These are phyloP conservation scores for Parotia lawesii DNA, from an alignment of 2,113 vertebrate genomes.

Conservation along the genomic window DNA sequence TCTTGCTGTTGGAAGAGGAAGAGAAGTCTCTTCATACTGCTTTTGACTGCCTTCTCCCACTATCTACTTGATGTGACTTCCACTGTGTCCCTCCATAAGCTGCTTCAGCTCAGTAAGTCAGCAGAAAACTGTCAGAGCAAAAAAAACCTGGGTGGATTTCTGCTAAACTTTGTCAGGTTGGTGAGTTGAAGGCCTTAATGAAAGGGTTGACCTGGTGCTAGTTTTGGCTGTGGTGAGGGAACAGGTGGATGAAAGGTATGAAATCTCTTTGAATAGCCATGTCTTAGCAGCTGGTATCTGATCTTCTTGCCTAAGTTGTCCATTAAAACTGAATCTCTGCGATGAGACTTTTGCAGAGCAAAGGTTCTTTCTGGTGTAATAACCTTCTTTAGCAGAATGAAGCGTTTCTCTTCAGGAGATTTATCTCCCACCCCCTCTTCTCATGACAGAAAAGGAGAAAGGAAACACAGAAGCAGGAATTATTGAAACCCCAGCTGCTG, in stretches of 20 bases:
- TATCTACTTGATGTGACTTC: not conserved
- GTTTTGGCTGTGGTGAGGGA: not conserved
- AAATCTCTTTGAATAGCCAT: not conserved
- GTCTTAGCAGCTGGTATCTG: not conserved
- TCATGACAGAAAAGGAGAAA: not conserved
- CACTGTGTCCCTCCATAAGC: not conserved
- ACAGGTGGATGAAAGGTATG: not conserved
- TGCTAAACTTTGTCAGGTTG: not conserved
- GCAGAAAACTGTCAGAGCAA: not conserved
- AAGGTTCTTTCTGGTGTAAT: not conserved
- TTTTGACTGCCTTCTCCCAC: not conserved
- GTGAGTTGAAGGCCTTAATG: not conserved
- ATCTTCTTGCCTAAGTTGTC: not conserved
- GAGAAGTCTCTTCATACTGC: not conserved
- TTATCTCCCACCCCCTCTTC: not conserved
- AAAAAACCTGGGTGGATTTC: not conserved
- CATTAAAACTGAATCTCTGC: not conserved
- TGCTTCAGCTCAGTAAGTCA: not conserved
- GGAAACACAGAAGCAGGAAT: not conserved
- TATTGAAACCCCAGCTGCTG: not conserved
- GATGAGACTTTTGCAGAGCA: not conserved
- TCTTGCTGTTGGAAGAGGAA: not conserved
- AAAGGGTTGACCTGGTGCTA: not conserved
- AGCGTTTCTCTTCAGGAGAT: not conserved
- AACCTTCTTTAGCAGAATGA: not conserved